Evolutionary conservation across 1,140 invertebrate genomes (phyloP).

Genomic region (Drosophila busckii): DNA sequence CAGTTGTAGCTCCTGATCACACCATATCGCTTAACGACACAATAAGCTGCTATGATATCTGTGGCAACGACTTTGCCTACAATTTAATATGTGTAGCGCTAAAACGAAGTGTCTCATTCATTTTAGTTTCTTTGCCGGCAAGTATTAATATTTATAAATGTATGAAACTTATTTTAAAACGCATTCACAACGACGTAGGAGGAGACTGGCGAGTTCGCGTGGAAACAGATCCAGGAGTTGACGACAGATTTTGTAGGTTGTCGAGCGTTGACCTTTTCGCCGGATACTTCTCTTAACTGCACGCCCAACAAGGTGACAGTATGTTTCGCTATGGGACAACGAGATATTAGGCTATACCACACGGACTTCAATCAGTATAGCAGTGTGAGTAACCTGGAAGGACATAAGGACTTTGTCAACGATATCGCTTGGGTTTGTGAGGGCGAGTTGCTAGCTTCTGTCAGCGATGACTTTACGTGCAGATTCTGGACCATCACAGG

Average conservation of each 20-base stretch:
- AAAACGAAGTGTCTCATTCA: constrained; percentile 39
- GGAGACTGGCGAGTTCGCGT: constrained; percentile 60
- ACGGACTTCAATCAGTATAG: constrained; percentile 81
- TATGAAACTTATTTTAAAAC: neutral
- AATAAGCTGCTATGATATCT: constrained; percentile 59
- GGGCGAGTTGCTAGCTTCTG: constrained; percentile 85
- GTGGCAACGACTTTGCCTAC: constrained; percentile 63
- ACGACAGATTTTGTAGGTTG: constrained; percentile 69
- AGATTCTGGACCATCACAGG: constrained; percentile 83
- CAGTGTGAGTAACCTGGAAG: constrained; percentile 49
- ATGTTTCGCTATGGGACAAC: constrained; percentile 81
- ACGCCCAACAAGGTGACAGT: constrained; percentile 82
- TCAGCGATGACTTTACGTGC: constrained; percentile 88
- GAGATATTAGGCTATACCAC: constrained; percentile 81
- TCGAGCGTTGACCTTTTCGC: constrained; percentile 82
- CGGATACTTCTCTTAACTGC: constrained; percentile 82
- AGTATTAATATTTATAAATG: constrained; percentile 8
- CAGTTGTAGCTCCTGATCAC: constrained; percentile 37
- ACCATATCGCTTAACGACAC: constrained; percentile 37
- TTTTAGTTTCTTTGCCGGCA: constrained; percentile 63
- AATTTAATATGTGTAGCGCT: constrained; percentile 61
- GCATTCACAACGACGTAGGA: constrained; percentile 30
- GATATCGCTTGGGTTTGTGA: constrained; percentile 84
- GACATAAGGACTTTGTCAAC: constrained; percentile 87
- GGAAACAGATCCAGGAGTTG: constrained; percentile 79